Evolutionary conservation across 2,797 vertebrate genomes (phyloP), one percentile per base, ranked within the genome.

Genomic region (Bradypodion pumilum): DNA sequence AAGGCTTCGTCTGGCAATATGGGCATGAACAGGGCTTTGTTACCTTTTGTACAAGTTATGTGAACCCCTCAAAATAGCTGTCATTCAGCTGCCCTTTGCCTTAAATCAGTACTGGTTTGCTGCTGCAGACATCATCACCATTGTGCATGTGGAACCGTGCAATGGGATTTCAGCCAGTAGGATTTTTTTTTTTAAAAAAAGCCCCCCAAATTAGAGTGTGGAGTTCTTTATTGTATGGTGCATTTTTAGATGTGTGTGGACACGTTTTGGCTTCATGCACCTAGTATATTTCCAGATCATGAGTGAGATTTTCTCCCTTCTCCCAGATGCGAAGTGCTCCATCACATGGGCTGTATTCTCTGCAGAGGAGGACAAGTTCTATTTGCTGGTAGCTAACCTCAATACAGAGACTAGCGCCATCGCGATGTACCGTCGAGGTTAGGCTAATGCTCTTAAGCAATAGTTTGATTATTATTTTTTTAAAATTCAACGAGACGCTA

Each of bases 401-500:
- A 0, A 1, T 3, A 6, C 1, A 5, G 7, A 1, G 0, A 0
- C 0, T 0, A 5, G 59, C 29, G 4, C 1, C 59, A 1, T 85
- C 10, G 13, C 74, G 37, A 27, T 5, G 1, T 87, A 74, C 7
- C 1, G 16, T 3, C 32, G 0, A 81, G 74, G 86, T 87, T 4
- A 27, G 62, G 7, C 5, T 37, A 25, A 15, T 3, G 1, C 37
- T 44, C 32, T 46, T 12, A 12, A 74, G 15, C n/a, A 10, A 23
- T 12, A 1, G 23, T 16, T 10, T 25, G 19, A 25, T 42, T 37
- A 35, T 35, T 27, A 25, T 9, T 16, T 23, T 21, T 63, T 63
- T 46, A 23, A 46, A 49, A 79, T 65, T 77, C 10, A 62, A 40
- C 49, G 25, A n/a, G 73, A 9, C 15, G n/a, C n/a, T n/a, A n/a